Conservation (phyloP, 2,797 vertebrate genomes). For the Pangasius larnaudii region DNA sequence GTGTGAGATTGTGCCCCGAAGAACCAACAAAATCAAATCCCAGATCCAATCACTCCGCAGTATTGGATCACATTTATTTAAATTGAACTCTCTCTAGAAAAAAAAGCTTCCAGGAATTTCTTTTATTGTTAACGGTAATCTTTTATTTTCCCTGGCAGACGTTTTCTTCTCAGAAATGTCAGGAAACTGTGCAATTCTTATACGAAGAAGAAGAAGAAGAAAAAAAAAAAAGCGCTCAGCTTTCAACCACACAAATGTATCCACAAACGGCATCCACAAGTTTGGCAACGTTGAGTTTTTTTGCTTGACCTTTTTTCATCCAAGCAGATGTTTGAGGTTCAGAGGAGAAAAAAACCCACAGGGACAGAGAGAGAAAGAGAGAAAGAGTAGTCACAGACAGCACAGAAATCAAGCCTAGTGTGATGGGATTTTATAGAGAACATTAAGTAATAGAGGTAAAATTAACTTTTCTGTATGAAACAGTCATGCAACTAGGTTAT, state of each 20-base stretch:
- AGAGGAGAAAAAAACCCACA: not conserved
- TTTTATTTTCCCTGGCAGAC: conserved; percentile 62
- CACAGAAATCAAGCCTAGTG: not conserved
- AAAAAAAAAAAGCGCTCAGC: not conserved
- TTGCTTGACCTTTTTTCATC: not conserved
- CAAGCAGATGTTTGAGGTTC: not conserved
- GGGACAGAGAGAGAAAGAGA: not conserved
- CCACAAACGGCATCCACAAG: not conserved
- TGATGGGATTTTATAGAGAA: not conserved
- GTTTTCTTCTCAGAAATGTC: not conserved
- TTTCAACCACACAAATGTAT: not conserved
- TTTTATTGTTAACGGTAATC: conserved; percentile 51
- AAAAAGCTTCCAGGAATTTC: conserved; percentile 29
- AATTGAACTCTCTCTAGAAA: conserved; percentile 48
- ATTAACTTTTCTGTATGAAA: not conserved
- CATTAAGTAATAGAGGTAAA: not conserved
- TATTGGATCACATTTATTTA: conserved; percentile 60
- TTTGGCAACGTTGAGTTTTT: not conserved
- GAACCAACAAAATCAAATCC: conserved; percentile 60
- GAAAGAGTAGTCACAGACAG: not conserved
- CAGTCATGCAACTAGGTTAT: not conserved
- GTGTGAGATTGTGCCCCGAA: conserved; percentile 15
- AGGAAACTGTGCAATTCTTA: not conserved
- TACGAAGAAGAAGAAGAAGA: no score
- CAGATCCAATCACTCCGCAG: conserved; percentile 59